Evolutionary conservation across 2,888 invertebrate genomes (phyloP).

Genomic region (Drosophila anomalata): DNA sequence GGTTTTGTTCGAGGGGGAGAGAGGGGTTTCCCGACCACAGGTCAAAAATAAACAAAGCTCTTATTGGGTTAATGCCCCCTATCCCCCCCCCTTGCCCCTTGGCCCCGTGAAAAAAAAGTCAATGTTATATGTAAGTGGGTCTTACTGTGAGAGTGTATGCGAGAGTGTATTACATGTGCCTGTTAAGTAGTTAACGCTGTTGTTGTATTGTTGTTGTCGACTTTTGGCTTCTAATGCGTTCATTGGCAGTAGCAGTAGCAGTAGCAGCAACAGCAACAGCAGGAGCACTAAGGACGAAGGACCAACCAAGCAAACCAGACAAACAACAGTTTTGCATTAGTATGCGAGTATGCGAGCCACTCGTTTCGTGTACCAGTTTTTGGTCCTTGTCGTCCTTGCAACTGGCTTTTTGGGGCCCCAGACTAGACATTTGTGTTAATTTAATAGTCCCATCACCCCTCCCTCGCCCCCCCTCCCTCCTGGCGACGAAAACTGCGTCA

Average conservation of each 20-base stretch:
- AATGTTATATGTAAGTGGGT: slow-evolving; percentile 45
- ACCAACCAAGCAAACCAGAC: slow-evolving; percentile 34
- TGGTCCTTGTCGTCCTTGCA: slow-evolving; percentile 32
- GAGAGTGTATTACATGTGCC: slow-evolving; percentile 43
- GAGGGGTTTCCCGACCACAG: slow-evolving; percentile 7
- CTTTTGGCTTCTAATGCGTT: slow-evolving; percentile 50
- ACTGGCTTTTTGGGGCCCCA: slow-evolving; percentile 4
- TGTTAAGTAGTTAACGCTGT: slow-evolving; percentile 52
- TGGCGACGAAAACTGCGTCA: slow-evolving; percentile 5
- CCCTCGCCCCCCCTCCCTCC: neutral
- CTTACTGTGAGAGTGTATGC: slow-evolving; percentile 18
- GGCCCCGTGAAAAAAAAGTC: slow-evolving; percentile 21
- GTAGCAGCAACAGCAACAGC: neutral
- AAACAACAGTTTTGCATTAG: slow-evolving; percentile 55
- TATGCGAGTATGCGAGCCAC: slow-evolving; percentile 32
- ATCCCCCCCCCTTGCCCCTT: neutral
- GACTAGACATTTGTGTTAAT: slow-evolving; percentile 44
- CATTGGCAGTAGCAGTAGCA: slow-evolving; percentile 28
- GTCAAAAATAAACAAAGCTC: slow-evolving; percentile 35
- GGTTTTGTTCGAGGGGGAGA: slow-evolving; percentile 2
- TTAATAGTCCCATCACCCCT: slow-evolving; percentile 29
- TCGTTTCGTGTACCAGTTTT: slow-evolving; percentile 12
- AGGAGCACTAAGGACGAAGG: neutral
- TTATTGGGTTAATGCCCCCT: slow-evolving; percentile 18
- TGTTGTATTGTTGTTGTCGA: slow-evolving; percentile 30